phyloP scores from a whole-genome alignment of 2,113 vertebrate species.

The Corythornis madagascariensis region DNA sequence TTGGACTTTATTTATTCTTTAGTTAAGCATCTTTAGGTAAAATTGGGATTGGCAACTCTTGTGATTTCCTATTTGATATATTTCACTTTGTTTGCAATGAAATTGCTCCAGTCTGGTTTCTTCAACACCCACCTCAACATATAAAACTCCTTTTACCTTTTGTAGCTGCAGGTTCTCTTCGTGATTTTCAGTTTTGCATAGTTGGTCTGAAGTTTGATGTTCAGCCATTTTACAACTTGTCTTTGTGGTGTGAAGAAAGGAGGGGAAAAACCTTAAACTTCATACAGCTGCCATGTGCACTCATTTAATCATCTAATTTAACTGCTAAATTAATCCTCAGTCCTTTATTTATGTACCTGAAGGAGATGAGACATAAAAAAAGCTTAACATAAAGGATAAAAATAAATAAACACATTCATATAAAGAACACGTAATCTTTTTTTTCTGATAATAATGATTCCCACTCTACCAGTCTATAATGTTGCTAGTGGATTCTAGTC shows the following conservation, averaged over 20 bases:
- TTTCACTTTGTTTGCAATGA: not conserved
- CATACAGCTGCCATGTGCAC: not conserved
- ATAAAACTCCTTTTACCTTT: not conserved
- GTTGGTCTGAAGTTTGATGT: not conserved
- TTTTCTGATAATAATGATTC: not conserved
- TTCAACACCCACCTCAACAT: not conserved
- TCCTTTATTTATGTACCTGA: not conserved
- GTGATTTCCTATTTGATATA: not conserved
- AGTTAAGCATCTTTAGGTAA: conserved; percentile 46
- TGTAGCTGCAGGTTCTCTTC: not conserved
- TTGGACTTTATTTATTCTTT: conserved; percentile 81
- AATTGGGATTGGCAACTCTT: not conserved
- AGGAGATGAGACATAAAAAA: not conserved
- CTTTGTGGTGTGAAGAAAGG: not conserved
- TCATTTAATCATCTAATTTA: not conserved
- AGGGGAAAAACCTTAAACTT: not conserved
- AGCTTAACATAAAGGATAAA: not conserved
- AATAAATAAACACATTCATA: not conserved
- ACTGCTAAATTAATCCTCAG: not conserved
- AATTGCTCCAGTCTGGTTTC: not conserved
- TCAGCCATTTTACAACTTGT: not conserved
- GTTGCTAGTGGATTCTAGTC: not conserved
- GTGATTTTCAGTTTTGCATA: not conserved
- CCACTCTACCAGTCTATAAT: not conserved
- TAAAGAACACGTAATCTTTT: not conserved